These are phyloP conservation scores for Galaxea fascicularis DNA, from an alignment of 92 coral and sea anemone genomes.

Conservation along the genomic window DNA sequence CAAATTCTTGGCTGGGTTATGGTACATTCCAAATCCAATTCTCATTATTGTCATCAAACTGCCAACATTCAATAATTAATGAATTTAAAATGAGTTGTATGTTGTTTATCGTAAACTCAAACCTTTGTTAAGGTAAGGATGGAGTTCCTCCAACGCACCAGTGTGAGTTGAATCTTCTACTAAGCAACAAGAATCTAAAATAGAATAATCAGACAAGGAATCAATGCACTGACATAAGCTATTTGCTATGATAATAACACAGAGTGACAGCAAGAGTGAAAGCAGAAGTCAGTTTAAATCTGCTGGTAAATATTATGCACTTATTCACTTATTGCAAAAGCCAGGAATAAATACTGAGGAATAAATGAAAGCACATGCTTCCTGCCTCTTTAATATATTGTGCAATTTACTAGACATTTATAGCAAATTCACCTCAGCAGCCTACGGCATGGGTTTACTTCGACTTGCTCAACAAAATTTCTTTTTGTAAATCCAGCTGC, in stretches of 20 bases:
- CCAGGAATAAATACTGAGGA: background rate
- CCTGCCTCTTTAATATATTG: background rate
- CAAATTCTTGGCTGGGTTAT: no score
- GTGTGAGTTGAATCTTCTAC: conserved; percentile 73
- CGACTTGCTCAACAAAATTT: no score
- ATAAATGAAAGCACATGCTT: background rate
- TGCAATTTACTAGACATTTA: background rate
- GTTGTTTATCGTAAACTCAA: no score
- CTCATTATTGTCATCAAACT: no score
- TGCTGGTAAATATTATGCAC: background rate
- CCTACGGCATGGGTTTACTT: no score
- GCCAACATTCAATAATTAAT: no score
- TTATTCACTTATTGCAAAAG: background rate
- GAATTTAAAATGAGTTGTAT: no score
- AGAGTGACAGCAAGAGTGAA: no score
- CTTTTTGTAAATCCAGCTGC: no score
- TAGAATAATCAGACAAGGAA: background rate
- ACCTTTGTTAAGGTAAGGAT: conserved; percentile 76
- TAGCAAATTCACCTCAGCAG: no score
- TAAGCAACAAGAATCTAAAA: conserved; percentile 79
- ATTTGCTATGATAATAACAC: no score
- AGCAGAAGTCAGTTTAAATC: background rate
- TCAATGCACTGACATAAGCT: background rate
- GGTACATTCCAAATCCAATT: no score
- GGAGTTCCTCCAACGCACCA: conserved; percentile 72